phyloP scores from a whole-genome alignment of 1,140 invertebrate species.

The Teleopsis dalmanni region DNA sequence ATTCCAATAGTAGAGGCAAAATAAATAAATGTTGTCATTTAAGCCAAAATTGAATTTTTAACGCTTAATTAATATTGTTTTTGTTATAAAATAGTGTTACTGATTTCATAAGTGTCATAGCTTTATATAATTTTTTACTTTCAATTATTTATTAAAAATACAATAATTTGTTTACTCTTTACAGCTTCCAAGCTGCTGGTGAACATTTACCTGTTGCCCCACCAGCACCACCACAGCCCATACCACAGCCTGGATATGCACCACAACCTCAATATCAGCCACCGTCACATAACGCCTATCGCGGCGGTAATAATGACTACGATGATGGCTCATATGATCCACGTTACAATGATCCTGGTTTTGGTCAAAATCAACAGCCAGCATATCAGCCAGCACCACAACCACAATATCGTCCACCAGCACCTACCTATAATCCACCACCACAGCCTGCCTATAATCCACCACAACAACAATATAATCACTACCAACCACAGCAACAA shows the following conservation, averaged over 20 bases:
- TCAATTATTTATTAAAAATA: too few species aligned
- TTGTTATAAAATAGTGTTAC: too few species aligned
- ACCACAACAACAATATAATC: slow-evolving; percentile 44
- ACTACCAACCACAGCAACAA: slow-evolving; percentile 43
- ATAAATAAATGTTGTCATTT: too few species aligned
- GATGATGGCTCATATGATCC: slow-evolving; percentile 52
- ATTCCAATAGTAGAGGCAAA: too few species aligned
- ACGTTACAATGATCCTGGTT: slow-evolving; percentile 40
- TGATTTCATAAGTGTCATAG: too few species aligned
- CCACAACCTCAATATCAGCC: slow-evolving; percentile 44
- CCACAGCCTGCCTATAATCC: slow-evolving; percentile 37
- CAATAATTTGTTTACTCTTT: not conserved
- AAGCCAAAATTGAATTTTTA: too few species aligned
- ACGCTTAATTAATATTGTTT: too few species aligned
- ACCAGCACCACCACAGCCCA: slow-evolving; percentile 53
- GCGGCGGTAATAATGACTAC: slow-evolving; percentile 48
- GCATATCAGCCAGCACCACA: slow-evolving; percentile 34
- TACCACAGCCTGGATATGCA: slow-evolving; percentile 48
- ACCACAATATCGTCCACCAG: slow-evolving; percentile 45
- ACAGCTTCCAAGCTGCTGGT: slow-evolving; percentile 61
- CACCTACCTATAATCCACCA: slow-evolving; percentile 38
- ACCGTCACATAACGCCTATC: slow-evolving; percentile 38
- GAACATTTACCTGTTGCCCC: slow-evolving; percentile 68
- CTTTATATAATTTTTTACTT: too few species aligned
- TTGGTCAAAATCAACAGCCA: slow-evolving; percentile 37